Conservation (phyloP, 2,113 vertebrate genomes). For the Bujurquina vittata region DNA sequence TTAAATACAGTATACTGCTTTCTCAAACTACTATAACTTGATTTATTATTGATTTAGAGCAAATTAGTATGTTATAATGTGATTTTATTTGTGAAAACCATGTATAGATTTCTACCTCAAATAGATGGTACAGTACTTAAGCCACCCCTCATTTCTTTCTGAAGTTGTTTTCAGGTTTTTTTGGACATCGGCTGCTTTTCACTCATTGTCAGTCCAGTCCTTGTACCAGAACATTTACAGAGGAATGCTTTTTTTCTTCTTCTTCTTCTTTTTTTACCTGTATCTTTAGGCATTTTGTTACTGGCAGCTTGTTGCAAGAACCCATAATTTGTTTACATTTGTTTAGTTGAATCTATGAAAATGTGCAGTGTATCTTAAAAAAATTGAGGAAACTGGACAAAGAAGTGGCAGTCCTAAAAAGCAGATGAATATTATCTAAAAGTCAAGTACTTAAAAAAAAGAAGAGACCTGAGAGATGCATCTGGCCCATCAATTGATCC, state of each 20-base stretch:
- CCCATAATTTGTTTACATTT: neutral
- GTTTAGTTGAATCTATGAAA: neutral
- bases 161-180: neutral
- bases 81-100: neutral
- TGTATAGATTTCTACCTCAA: neutral
- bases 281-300: too few species aligned
- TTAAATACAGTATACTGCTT: neutral
- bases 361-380: neutral
- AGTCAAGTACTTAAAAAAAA: neutral
- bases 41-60: neutral
- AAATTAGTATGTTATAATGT: neutral
- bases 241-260: too few species aligned
- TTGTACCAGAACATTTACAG: neutral
- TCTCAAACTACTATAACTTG: neutral
- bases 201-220: neutral
- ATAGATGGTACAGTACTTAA: neutral
- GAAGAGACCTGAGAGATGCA: neutral
- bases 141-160: neutral
- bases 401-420: too few species aligned
- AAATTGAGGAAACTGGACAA: neutral
- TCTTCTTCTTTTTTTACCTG: too few species aligned
- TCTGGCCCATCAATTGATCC: neutral
- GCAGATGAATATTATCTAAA: neutral
- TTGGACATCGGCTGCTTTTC: neutral
- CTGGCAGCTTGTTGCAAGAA: too few species aligned